A percentile compares a stretch with the other conserved stretches of the same genome.
phyloP scores from a whole-genome alignment of 2,797 vertebrate species.

The Hypotaenidia okinawae region DNA sequence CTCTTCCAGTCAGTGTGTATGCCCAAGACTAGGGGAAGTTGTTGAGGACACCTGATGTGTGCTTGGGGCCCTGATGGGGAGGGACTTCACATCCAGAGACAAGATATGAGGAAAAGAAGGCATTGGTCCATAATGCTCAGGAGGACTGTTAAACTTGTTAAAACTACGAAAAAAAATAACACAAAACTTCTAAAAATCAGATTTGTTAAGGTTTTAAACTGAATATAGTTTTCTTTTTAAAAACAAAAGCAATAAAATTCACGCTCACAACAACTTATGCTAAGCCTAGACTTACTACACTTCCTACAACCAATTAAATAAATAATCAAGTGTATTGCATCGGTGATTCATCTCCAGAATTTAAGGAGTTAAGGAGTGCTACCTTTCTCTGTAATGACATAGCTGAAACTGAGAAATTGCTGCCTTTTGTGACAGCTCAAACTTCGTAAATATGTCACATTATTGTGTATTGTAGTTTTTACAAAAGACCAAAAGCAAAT shows the following conservation, averaged over 20 bases:
- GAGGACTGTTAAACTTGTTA: not conserved
- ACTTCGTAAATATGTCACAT: constrained; percentile 6
- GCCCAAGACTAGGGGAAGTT: not conserved
- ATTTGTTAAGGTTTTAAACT: not conserved
- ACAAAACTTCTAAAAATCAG: not conserved
- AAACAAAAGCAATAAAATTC: not conserved
- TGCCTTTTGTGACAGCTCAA: not conserved
- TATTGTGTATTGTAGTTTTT: not conserved
- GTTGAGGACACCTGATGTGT: not conserved
- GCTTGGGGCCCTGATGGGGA: not conserved
- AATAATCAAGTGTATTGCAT: not conserved
- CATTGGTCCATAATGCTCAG: not conserved
- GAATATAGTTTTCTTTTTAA: not conserved
- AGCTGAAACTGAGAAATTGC: not conserved
- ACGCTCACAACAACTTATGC: not conserved
- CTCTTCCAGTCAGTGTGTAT: not conserved
- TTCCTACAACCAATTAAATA: not conserved
- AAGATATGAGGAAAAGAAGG: not conserved
- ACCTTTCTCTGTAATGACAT: not conserved
- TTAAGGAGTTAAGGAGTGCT: not conserved
- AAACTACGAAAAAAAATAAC: not conserved
- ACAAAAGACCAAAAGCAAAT: constrained; percentile 25
- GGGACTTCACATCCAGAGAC: not conserved
- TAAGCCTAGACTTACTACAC: not conserved
- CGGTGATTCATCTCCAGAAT: not conserved